Conservation (phyloP, 2,888 invertebrate species). For the Carterocephalus palaemon region DNA sequence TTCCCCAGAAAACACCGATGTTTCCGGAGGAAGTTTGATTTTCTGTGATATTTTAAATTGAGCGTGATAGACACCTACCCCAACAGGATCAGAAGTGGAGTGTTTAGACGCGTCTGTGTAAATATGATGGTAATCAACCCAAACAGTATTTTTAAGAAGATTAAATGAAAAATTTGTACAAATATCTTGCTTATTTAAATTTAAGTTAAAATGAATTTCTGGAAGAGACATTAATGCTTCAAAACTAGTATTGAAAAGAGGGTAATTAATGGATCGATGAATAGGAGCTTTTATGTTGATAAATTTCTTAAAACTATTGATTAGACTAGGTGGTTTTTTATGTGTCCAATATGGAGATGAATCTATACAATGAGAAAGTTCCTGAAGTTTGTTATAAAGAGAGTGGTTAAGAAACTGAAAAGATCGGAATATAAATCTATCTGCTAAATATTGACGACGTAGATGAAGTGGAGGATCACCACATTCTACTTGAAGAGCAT, state of each 20-base stretch:
- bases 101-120: constrained; percentile 11
- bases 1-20: constrained; percentile 11
- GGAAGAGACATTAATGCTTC: not conserved
- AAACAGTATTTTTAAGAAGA: not conserved
- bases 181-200: not conserved
- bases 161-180: constrained; percentile 10
- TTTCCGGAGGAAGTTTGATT: constrained; percentile 13
- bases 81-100: no score
- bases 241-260: not conserved
- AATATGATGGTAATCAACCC: constrained; percentile 6
- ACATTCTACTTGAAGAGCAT: constrained; percentile 27
- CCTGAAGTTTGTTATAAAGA: not conserved
- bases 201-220: not conserved
- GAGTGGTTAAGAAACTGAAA: not conserved
- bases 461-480: constrained; percentile 10
- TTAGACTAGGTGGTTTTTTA: not conserved
- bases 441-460: constrained; percentile 4
- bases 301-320: not conserved
- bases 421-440: not conserved
- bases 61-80: constrained; percentile 4
- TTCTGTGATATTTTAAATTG: constrained; percentile 4
- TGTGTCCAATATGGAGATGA: constrained; percentile 1
- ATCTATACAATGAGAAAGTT: not conserved
- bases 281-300: not conserved
- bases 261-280: not conserved